Conservation (phyloP, 92 coral and sea anemone genomes). For the Siderastrea siderea region DNA sequence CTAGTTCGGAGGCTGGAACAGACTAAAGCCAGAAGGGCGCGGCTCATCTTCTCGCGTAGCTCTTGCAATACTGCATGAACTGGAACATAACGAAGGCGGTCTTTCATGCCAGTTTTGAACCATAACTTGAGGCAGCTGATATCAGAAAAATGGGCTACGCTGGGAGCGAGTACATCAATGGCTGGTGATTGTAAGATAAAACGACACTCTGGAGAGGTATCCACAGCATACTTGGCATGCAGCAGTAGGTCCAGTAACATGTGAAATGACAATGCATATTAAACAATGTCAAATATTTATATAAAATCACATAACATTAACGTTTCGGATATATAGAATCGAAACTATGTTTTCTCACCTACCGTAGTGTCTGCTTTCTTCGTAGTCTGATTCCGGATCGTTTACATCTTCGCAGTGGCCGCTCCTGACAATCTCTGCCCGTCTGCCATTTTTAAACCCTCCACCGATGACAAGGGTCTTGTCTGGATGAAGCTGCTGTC, state of each 20-base stretch:
- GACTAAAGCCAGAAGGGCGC: constrained; percentile 43
- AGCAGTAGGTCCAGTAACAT: background rate
- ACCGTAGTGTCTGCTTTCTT: background rate
- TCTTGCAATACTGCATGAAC: constrained; percentile 29
- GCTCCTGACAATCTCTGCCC: background rate
- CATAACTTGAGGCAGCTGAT: constrained; percentile 44
- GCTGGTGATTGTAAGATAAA: background rate
- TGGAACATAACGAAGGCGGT: constrained; percentile 37
- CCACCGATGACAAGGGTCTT: background rate
- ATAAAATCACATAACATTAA: too few relatives aligned
- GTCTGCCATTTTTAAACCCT: background rate
- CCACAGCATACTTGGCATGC: constrained; percentile 44
- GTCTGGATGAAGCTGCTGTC: constrained; percentile 5
- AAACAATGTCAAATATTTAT: too few relatives aligned
- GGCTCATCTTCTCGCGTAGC: constrained; percentile 60
- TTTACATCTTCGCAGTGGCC: background rate
- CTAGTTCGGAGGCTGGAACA: too few relatives aligned
- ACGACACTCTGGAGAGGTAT: constrained; percentile 8
- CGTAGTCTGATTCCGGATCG: constrained; percentile 50
- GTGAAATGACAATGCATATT: too few relatives aligned
- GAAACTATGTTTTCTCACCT: too few relatives aligned
- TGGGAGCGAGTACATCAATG: constrained; percentile 8
- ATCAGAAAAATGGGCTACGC: constrained; percentile 50
- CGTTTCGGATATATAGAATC: too few relatives aligned
- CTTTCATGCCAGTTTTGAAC: constrained; percentile 19